phyloP scores from a whole-genome alignment of 2,888 invertebrate genomes.

The Zaprionus bogoriensis region DNA sequence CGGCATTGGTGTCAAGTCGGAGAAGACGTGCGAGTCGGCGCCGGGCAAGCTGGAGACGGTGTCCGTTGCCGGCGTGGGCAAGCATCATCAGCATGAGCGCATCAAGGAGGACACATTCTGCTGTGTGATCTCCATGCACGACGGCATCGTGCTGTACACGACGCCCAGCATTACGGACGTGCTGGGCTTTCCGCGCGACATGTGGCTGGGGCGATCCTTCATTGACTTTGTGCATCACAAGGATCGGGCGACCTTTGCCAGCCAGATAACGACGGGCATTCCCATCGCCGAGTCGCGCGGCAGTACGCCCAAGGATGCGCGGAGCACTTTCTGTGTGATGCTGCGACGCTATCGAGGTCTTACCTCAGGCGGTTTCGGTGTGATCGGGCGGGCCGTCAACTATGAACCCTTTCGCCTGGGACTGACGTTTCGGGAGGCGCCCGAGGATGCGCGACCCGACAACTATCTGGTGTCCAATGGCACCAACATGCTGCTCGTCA shows the following conservation, averaged over 20 bases:
- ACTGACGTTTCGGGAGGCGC: conserved; percentile 87
- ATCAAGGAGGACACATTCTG: conserved; percentile 88
- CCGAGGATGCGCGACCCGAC: conserved; percentile 82
- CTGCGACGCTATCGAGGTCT: conserved; percentile 88
- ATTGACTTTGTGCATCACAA: conserved; percentile 93
- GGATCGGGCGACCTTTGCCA: conserved; percentile 88
- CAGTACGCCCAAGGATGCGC: conserved; percentile 82
- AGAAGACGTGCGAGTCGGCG: conserved; percentile 69
- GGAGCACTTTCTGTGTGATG: conserved; percentile 85
- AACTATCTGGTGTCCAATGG: conserved; percentile 82
- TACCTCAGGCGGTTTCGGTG: conserved; percentile 85
- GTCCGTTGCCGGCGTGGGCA: neutral
- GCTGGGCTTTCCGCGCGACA: conserved; percentile 91
- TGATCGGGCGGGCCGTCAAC: conserved; percentile 85
- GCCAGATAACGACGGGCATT: conserved; percentile 88
- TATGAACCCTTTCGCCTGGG: conserved; percentile 90
- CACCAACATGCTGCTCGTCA: conserved; percentile 85
- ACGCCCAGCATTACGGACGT: conserved; percentile 87
- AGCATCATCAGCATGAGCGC: conserved; percentile 29
- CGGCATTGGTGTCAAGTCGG: conserved; percentile 44
- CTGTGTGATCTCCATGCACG: conserved; percentile 91
- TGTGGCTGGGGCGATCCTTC: conserved; percentile 93
- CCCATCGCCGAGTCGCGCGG: conserved; percentile 84
- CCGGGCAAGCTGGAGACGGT: conserved; percentile 64
- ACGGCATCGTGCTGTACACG: conserved; percentile 91